Evolutionary conservation across 2,888 invertebrate species (phyloP).

Genomic region (Brachyptera putata): DNA sequence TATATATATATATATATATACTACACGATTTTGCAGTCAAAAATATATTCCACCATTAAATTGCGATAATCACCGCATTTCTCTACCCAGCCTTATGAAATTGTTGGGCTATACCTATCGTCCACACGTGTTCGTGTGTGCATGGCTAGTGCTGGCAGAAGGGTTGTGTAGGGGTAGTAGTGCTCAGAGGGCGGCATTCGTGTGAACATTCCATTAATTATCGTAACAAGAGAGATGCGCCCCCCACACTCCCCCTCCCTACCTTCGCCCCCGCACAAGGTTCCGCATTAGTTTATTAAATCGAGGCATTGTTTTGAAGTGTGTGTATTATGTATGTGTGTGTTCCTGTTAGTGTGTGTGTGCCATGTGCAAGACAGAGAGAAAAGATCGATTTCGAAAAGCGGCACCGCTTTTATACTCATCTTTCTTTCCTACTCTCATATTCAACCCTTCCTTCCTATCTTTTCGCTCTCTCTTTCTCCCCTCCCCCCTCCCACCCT

Average conservation of each 20-base stretch:
- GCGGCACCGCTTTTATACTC: neutral
- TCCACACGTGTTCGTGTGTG: no score
- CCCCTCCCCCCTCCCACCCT: neutral
- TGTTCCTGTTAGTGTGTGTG: no score
- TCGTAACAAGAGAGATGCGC: slow-evolving; percentile 29
- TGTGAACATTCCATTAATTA: slow-evolving; percentile 35
- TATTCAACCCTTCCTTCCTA: no score
- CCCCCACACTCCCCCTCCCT: slow-evolving; percentile 15
- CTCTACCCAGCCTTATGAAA: no score
- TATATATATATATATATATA: no score
- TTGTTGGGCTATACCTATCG: no score
- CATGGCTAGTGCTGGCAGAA: no score
- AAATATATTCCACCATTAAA: no score
- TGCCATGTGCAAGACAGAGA: slow-evolving; percentile 6
- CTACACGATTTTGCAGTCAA: no score
- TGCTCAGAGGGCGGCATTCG: slow-evolving; percentile 21
- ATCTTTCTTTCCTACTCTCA: neutral
- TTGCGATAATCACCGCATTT: no score
- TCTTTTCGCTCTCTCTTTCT: neutral
- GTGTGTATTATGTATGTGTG: no score
- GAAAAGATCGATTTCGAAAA: neutral
- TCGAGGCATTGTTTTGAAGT: slow-evolving; percentile 32
- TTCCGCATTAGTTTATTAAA: slow-evolving; percentile 34
- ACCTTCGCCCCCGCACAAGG: slow-evolving; percentile 16
- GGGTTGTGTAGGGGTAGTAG: neutral